These are phyloP conservation scores for Theocolax elegans DNA, from an alignment of 1,140 invertebrate species.

Conservation along the genomic window DNA sequence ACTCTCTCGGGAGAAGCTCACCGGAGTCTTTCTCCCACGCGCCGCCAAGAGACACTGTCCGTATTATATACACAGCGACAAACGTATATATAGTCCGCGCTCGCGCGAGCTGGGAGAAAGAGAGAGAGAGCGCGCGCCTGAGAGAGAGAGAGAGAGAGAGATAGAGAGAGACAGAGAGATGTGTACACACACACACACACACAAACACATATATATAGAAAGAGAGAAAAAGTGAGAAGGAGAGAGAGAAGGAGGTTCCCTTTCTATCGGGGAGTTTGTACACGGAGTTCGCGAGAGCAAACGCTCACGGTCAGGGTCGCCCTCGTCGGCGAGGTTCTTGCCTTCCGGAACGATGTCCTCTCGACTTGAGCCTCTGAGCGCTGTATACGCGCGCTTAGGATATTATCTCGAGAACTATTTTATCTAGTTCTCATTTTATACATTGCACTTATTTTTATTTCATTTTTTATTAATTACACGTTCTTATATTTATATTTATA, in stretches of 20 bases:
- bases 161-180: too few species aligned
- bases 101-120: neutral
- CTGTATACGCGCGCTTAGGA: too few species aligned
- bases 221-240: too few species aligned
- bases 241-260: slow-evolving; percentile 16
- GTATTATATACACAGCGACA: slow-evolving; percentile 16
- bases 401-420: too few species aligned
- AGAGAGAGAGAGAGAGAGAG: too few species aligned
- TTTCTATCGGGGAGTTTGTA: slow-evolving; percentile 15
- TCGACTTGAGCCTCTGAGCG: neutral
- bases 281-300: neutral
- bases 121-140: neutral
- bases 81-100: neutral
- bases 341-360: slow-evolving; percentile 26
- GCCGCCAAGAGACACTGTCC: slow-evolving; percentile 32
- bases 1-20: neutral
- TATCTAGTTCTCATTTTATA: too few species aligned
- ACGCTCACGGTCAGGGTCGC: slow-evolving; percentile 38
- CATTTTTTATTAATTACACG: too few species aligned
- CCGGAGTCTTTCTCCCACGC: slow-evolving; percentile 26
- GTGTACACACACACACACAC: too few species aligned
- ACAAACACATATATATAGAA: too few species aligned
- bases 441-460: too few species aligned
- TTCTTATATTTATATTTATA: too few species aligned
- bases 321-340: slow-evolving; percentile 36